Evolutionary conservation across 2,888 invertebrate species (phyloP), one percentile per base, ranked within the genome.

Genomic region (Saturnia pavonia): DNA sequence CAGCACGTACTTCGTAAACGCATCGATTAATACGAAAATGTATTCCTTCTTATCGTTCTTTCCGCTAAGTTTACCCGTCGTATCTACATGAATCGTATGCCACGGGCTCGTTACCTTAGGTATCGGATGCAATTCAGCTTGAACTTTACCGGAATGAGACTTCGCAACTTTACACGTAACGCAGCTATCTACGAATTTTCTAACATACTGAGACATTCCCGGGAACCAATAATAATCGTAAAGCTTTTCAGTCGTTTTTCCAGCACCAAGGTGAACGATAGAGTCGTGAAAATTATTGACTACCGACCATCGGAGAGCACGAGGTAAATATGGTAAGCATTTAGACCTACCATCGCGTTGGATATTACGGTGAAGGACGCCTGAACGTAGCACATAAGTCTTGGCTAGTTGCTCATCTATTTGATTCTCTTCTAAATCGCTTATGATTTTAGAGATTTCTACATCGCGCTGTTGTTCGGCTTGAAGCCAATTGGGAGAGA

Each of bases 111-210:
- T 60, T 14, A 63, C 60, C 43, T 74, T 76, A 0, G 73, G 76
- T 3, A 79, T 80, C 0, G 79, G 77, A 60, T 79, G 76, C 0
- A 78, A 12, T 42, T 78, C 72, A 0, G 73, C 76, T 12, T 75
- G 79, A 8, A 75, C 25, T 68, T 73, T 78, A 0, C 79, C 80
- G 0, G 77, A 76, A 19, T 72, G 67, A 0, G 73, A 67, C 66
- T 80, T 82, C 0, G 78, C 68, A 0, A 80, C 68, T 65, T 71
- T 77, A 43, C 82, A 82, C 6, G 80, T 84, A 9, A 85, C 71
- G 70, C 85, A 86, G 34, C 76, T 79, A 0, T 83, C 82, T 0
- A 82, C 78, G 69, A 85, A 86, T 70, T 81, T 82, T 57, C 79
- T 70, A 0, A 85, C 83, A 54, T 74, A 81, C 43, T 75, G 77